Evolutionary conservation across 2,888 invertebrate genomes (phyloP).

Genomic region (Eristalis arbustorum): DNA sequence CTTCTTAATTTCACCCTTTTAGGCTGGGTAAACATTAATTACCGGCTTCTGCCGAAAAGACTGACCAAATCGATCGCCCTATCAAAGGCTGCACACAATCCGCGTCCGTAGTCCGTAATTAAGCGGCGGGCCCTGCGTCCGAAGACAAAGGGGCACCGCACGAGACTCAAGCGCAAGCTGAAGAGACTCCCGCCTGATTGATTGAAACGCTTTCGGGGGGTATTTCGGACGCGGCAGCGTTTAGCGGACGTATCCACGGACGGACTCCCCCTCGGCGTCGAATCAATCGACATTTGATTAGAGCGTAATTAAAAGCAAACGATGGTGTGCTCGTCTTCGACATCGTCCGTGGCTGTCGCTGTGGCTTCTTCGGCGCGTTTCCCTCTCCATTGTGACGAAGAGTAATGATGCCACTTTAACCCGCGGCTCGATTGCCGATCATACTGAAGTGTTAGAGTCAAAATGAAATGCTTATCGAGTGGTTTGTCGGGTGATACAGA

Average conservation of each 20-base stretch:
- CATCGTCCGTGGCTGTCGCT: neutral
- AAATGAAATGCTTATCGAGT: constrained; percentile 66
- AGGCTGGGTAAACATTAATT: constrained; percentile 45
- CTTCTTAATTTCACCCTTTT: constrained; percentile 52
- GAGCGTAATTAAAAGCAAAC: constrained; percentile 65
- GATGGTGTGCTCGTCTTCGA: neutral
- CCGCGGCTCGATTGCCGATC: constrained; percentile 49
- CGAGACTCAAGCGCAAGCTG: constrained; percentile 30
- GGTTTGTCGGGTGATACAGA: constrained; percentile 42
- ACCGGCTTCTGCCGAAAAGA: constrained; percentile 11
- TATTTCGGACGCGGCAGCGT: constrained; percentile 32
- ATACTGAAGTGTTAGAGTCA: constrained; percentile 65
- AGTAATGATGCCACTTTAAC: constrained; percentile 64
- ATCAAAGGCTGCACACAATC: constrained; percentile 37
- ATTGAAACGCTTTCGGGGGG: constrained; percentile 61
- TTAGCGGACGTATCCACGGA: constrained; percentile 16
- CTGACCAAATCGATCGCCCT: neutral
- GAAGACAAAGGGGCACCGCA: neutral
- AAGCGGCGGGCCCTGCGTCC: neutral
- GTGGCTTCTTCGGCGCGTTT: neutral
- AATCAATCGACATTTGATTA: constrained; percentile 67
- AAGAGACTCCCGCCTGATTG: constrained; percentile 57
- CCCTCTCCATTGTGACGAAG: constrained; percentile 21
- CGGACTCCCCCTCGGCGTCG: constrained; percentile 54
- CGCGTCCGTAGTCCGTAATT: constrained; percentile 28